Evolutionary conservation across 2,113 vertebrate species (phyloP).

Genomic region (Burhinus oedicnemus): DNA sequence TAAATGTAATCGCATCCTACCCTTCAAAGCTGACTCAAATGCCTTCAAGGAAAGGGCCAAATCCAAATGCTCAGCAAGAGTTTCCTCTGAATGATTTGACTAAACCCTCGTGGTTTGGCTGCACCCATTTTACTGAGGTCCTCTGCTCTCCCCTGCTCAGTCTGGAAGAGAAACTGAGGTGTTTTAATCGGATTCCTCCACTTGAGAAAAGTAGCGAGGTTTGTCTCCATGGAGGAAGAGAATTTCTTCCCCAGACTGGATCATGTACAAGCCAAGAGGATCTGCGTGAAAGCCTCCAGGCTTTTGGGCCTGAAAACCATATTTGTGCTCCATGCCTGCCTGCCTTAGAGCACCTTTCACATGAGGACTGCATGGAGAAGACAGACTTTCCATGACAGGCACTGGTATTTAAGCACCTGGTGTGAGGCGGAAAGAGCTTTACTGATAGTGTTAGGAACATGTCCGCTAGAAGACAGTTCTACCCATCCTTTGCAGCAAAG

Average conservation of each 20-base stretch:
- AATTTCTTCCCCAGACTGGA: not conserved
- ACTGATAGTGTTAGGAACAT: accelerated
- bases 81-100: not conserved
- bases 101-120: not conserved
- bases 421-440: not conserved
- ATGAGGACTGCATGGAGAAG: accelerated
- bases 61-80: not conserved
- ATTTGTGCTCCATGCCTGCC: not conserved
- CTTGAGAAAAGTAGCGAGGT: not conserved
- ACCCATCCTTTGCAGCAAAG: not conserved
- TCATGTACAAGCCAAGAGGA: not conserved
- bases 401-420: not conserved
- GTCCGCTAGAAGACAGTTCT: not conserved
- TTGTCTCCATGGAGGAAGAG: not conserved
- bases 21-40: not conserved
- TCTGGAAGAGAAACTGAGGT: not conserved
- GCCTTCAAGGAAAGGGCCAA: not conserved
- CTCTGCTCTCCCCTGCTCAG: not conserved
- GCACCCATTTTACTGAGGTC: not conserved
- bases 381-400: not conserved
- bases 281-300: not conserved
- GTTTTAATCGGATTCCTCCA: not conserved
- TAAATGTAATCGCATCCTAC: accelerated
- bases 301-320: not conserved
- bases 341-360: not conserved